Evolutionary conservation across 2,113 vertebrate genomes (phyloP), one percentile per base, ranked within the genome.

Genomic region (Sinocyclocheilus rhinocerous): DNA sequence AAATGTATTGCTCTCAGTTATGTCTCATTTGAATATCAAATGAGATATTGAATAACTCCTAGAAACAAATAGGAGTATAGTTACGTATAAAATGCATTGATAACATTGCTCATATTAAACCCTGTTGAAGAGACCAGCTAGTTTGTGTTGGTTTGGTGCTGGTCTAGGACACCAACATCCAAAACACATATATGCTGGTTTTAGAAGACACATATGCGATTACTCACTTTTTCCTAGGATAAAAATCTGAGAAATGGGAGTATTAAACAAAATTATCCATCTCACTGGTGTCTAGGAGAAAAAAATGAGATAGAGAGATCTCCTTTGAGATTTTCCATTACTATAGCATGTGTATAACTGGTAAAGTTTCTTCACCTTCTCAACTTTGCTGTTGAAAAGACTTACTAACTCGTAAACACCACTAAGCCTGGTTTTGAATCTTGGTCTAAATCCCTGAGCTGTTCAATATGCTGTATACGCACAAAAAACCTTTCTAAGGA

Each of bases 351-450:
- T 33, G 29, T 33, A 33, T 33, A 33, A 33, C 29, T n/a, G 22
- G 57, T 26, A 65, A 29, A 29, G 13, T 18, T 67, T 33, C 9
- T 45, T 45, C 42, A 45, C 42, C 42, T 45, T 45, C 10, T 10
- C 9, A 45, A 0, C 6, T 69, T 26, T 59, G 67, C 76, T 80
- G 83, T 85, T 85, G 91, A 89, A 83, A 82, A 88, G 86, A 77
- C 24, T 55, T 77, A 86, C 76, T 90, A 85, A 92, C 85, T 16
- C 26, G 26, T 77, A 33, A 52, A 80, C 55, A 39, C 20, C 11
- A 16, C 7, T 63, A 81, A 81, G 57, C 13, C 78, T 81, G 36
- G 22, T n/a, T 69, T 75, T 75, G 22, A 42, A 45, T 42, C 57
- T 24, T 61, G 63, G 52, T 81, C 29, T 90, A 61, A 79, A 42